A percentile compares a stretch with the other conserved stretches of the same genome.
These are phyloP conservation scores for Ophion slaviceki DNA, from an alignment of 2,888 invertebrate genomes.

Conservation along the genomic window DNA sequence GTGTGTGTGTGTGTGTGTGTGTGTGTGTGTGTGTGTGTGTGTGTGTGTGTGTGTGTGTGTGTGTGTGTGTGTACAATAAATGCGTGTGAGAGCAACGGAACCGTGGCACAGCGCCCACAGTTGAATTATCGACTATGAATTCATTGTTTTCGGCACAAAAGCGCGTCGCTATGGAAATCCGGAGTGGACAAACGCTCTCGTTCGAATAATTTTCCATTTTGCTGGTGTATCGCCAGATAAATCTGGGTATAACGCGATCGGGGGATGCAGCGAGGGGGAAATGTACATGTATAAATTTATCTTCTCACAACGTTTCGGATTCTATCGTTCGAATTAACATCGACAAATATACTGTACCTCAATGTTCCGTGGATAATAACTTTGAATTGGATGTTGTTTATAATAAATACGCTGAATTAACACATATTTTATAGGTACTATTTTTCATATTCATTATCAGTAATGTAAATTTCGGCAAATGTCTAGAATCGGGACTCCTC, in stretches of 20 bases:
- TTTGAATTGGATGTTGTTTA: neutral
- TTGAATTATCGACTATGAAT: constrained; percentile 67
- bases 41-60: neutral
- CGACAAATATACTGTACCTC: constrained; percentile 54
- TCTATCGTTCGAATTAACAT: constrained; percentile 64
- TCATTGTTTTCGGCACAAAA: constrained; percentile 63
- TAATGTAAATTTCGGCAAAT: neutral
- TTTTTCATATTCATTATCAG: neutral
- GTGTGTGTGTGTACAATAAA: constrained; percentile 10
- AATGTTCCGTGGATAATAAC: constrained; percentile 5
- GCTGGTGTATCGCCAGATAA: constrained; percentile 63
- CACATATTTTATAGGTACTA: neutral
- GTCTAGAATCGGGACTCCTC: too few relatives aligned
- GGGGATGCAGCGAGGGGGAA: constrained; percentile 22
- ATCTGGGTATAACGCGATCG: constrained; percentile 62
- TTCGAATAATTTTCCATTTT: constrained; percentile 66
- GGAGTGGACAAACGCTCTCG: constrained; percentile 63
- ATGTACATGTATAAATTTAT: constrained; percentile 52
- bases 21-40: too few relatives aligned
- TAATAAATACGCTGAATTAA: constrained; percentile 9
- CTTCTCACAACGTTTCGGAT: constrained; percentile 51
- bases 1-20: too few relatives aligned
- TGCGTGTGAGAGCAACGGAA: constrained; percentile 55
- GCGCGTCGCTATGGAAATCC: constrained; percentile 60
- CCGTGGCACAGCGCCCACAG: constrained; percentile 60